Conservation (phyloP, 2,888 invertebrate species). For the Philhelius pedissequus region DNA sequence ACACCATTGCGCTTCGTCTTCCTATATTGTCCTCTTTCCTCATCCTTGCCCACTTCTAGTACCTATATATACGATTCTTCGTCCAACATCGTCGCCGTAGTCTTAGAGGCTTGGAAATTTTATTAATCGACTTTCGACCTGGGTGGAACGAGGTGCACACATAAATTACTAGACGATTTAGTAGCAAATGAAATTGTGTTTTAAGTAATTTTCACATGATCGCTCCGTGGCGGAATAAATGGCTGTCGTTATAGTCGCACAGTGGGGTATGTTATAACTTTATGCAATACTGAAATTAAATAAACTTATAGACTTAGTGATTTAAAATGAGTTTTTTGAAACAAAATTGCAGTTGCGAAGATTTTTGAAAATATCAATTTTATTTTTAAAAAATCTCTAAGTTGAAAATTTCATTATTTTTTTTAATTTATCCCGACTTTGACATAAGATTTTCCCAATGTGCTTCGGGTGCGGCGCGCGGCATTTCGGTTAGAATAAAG, state of each 20-base stretch:
- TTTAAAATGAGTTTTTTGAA: too few relatives aligned
- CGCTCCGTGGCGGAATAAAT: slow-evolving; percentile 6
- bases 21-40: slow-evolving; percentile 47
- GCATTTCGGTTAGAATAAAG: background rate
- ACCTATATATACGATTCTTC: slow-evolving; percentile 8
- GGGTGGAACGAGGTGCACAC: slow-evolving; percentile 68
- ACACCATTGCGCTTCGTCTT: slow-evolving; percentile 30
- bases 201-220: slow-evolving; percentile 69
- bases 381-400: too few relatives aligned
- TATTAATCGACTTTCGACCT: slow-evolving; percentile 69
- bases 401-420: too few relatives aligned
- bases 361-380: too few relatives aligned
- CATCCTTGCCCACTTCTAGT: background rate
- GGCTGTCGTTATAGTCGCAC: background rate
- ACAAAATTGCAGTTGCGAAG: too few relatives aligned
- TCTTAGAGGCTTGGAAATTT: slow-evolving; percentile 27
- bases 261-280: background rate
- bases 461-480: too few relatives aligned
- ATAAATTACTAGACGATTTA: slow-evolving; percentile 70
- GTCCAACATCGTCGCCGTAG: background rate
- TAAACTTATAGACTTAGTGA: too few relatives aligned
- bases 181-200: slow-evolving; percentile 71
- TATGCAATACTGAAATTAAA: background rate
- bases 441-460: too few relatives aligned
- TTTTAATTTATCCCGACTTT: too few relatives aligned